A percentile compares a stretch with the other conserved stretches of the same genome.
Evolutionary conservation across 2,113 vertebrate species (phyloP).

Genomic region (Sylvietta virens): DNA sequence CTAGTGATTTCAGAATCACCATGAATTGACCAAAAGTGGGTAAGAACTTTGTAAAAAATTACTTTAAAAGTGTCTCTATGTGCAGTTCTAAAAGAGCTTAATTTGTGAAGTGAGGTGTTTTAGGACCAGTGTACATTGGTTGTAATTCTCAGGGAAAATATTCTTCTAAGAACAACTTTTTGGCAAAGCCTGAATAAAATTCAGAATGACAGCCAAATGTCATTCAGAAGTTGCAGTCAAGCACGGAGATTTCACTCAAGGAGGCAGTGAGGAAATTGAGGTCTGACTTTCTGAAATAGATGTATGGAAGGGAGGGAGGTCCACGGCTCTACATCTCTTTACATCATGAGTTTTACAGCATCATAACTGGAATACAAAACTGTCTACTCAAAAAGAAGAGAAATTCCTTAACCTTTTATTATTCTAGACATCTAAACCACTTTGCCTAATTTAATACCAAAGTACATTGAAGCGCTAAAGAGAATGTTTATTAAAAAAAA

Average conservation of each 20-base stretch:
- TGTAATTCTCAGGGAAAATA: not conserved
- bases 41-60: slow-evolving; percentile 33
- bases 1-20: slow-evolving; percentile 23
- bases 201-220: not conserved
- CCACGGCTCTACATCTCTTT: fast-evolving
- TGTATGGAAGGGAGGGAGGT: not conserved
- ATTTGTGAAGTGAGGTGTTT: not conserved
- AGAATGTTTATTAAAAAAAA: not conserved
- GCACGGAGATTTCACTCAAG: not conserved
- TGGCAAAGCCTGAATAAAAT: not conserved
- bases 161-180: not conserved
- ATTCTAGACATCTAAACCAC: not conserved
- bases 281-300: not conserved
- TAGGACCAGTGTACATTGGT: not conserved
- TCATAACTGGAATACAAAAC: not conserved
- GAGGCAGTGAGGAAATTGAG: not conserved
- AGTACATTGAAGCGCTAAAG: not conserved
- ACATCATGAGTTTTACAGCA: not conserved
- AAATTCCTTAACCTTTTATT: not conserved
- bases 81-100: not conserved
- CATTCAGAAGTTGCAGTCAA: not conserved
- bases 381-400: not conserved
- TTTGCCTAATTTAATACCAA: not conserved
- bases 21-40: slow-evolving; percentile 65
- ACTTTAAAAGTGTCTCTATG: not conserved